Base-by-base conservation (phyloP, 2,797 vertebrate species). In the Dallia pectoralis region DNA sequence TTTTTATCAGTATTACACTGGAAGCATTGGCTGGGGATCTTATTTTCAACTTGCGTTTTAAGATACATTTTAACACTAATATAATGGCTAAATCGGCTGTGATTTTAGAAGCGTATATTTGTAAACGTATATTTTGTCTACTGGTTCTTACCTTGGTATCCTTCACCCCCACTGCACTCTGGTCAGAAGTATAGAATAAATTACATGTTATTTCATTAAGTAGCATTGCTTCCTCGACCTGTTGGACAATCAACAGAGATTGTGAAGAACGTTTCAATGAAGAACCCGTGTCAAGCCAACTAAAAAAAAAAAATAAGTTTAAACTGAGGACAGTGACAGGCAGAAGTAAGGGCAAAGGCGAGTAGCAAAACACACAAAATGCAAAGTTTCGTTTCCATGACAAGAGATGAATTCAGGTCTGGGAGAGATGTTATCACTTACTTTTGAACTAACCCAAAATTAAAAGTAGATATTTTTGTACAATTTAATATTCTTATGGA, bases 161-260 rank as follows among this genome's bases (percentile, higher is more conserved):
- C 86, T 92, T 91, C 89, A 92, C 91, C 89, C 91, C 92, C 82
- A 90, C 93, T 85, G 90, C 91, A 91, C 92, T 94, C 93, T 94
- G 93, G 93, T 94, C 93, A 93, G 93, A 93, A 89, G 88, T 93
- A 95, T 89, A 93, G 91, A 94, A 96, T 93, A 94, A 88, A 91
- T 94, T 90, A 93, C 89, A 94, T 82, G 93, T 87, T 93, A 92
- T 92, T 93, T 93, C 93, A 94, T 94, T 93, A 89, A 94, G 93
- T 91, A 94, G 93, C 93, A 93, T 93, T 85, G 92, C 89, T 92
- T 94, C 93, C 91, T 94, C 92, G 89, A 93, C 93, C 93, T 94
- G 93, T 93, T 93, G 93, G 90, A 89, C 92, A 93, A 93, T 92
- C 92, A 93, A 94, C 90, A 93, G 92, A 90, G 91, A 92, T 91